Percentiles rank a stretch among this genome's conserved stretches.
Evolutionary conservation across 2,888 invertebrate species (phyloP).

Genomic region (Troides aeacus): DNA sequence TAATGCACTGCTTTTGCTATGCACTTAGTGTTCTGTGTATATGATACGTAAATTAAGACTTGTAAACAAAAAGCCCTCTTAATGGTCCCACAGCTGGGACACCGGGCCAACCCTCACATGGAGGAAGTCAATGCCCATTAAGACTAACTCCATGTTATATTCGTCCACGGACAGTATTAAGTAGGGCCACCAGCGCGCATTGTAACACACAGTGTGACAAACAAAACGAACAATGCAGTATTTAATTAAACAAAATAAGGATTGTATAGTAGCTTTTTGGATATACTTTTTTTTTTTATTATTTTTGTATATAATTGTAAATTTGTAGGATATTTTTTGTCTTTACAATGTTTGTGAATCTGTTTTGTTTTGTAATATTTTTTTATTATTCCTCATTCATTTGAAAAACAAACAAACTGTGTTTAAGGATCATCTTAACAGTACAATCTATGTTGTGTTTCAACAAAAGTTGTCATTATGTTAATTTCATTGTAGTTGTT

Average conservation of each 20-base stretch:
- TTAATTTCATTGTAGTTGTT: slow-evolving; percentile 5
- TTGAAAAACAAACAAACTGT: slow-evolving; percentile 10
- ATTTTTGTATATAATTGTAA: slow-evolving; percentile 76
- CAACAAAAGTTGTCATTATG: slow-evolving; percentile 13
- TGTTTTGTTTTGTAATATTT: slow-evolving; percentile 41
- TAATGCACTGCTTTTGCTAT: slow-evolving; percentile 64
- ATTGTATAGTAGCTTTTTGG: slow-evolving; percentile 62
- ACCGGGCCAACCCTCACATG: too few species aligned
- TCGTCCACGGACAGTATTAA: slow-evolving; percentile 58
- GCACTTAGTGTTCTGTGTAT: slow-evolving; percentile 52
- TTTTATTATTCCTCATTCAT: slow-evolving; percentile 24
- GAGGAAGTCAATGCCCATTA: too few species aligned
- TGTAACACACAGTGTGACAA: slow-evolving; percentile 42
- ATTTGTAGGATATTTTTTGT: slow-evolving; percentile 65
- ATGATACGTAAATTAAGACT: slow-evolving; percentile 46
- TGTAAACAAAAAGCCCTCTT: too few species aligned
- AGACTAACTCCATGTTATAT: slow-evolving; percentile 44
- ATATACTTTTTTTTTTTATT: slow-evolving; percentile 64
- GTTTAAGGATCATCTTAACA: slow-evolving; percentile 21
- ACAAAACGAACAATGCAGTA: slow-evolving; percentile 66
- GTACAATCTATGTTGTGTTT: slow-evolving; percentile 19
- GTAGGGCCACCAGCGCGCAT: slow-evolving; percentile 41
- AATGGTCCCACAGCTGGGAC: too few species aligned
- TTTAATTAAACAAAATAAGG: slow-evolving; percentile 61
- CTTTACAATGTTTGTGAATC: slow-evolving; percentile 59